These are phyloP conservation scores for Chrysolina americana DNA, from an alignment of 2,888 invertebrate genomes.

Conservation along the genomic window DNA sequence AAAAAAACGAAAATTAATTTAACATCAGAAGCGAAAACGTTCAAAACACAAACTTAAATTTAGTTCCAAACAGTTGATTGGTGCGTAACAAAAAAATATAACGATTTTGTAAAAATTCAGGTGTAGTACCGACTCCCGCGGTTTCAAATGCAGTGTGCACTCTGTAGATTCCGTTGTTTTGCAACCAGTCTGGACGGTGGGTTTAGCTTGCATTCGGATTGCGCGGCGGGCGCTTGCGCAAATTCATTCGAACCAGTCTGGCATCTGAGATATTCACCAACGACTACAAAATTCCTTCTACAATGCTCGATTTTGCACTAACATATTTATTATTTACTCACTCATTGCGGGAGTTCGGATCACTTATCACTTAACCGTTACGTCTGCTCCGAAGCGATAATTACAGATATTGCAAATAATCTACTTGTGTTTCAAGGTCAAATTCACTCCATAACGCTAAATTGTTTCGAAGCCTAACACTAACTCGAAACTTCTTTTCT, in stretches of 20 bases:
- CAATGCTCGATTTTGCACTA: background rate
- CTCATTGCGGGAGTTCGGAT: constrained; percentile 5
- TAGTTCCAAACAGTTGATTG: constrained; percentile 39
- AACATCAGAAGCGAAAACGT: constrained; percentile 46
- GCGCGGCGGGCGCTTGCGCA: constrained; percentile 60
- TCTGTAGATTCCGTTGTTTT: constrained; percentile 68
- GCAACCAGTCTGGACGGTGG: constrained; percentile 67
- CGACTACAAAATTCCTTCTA: constrained; percentile 49
- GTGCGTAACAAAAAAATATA: constrained; percentile 51
- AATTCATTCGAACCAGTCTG: constrained; percentile 64
- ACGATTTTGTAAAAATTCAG: constrained; percentile 56
- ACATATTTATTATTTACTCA: constrained; percentile 1
- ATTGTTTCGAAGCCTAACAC: background rate
- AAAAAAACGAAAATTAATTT: constrained; percentile 41
- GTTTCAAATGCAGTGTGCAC: constrained; percentile 69
- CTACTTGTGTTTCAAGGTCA: background rate
- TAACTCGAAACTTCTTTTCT: background rate
- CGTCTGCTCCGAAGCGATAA: background rate
- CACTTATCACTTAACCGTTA: constrained; percentile 11
- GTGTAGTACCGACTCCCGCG: constrained; percentile 60
- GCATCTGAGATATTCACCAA: constrained; percentile 60
- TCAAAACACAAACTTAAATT: constrained; percentile 56
- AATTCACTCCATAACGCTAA: background rate
- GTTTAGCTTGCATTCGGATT: constrained; percentile 65
- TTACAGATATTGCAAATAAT: background rate